phyloP scores from a whole-genome alignment of 2,888 invertebrate species.

The Alviniconcha strummeri region DNA sequence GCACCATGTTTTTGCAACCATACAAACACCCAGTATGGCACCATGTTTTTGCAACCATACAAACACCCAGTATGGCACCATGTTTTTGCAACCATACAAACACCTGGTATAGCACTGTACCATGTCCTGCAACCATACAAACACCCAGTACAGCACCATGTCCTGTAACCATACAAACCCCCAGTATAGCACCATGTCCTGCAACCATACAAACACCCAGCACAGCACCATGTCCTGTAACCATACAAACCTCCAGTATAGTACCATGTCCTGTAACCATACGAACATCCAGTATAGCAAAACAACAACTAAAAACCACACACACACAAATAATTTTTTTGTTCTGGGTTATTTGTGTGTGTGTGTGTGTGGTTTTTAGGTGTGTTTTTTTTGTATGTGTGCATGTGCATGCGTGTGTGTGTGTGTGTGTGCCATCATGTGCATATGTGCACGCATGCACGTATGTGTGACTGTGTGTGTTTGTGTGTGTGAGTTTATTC shows the following conservation, averaged over 20 bases:
- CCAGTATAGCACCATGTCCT: no score
- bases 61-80: no score
- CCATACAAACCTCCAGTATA: no score
- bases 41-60: no score
- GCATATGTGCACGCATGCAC: neutral
- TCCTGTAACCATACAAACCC: no score
- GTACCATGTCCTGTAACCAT: no score
- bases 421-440: neutral
- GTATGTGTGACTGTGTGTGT: neutral
- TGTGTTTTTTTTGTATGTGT: neutral
- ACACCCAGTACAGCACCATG: neutral
- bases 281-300: neutral
- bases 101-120: conserved; percentile 48
- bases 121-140: conserved; percentile 49
- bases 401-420: neutral
- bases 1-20: no score
- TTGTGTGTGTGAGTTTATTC: neutral
- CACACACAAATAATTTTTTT: neutral
- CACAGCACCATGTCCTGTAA: no score
- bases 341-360: neutral
- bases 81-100: conserved; percentile 36
- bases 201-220: no score
- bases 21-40: no score
- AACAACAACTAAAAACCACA: no score
- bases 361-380: neutral